These are phyloP conservation scores for Synanthedon tipuliformis DNA, from an alignment of 2,888 invertebrate genomes.

Conservation along the genomic window DNA sequence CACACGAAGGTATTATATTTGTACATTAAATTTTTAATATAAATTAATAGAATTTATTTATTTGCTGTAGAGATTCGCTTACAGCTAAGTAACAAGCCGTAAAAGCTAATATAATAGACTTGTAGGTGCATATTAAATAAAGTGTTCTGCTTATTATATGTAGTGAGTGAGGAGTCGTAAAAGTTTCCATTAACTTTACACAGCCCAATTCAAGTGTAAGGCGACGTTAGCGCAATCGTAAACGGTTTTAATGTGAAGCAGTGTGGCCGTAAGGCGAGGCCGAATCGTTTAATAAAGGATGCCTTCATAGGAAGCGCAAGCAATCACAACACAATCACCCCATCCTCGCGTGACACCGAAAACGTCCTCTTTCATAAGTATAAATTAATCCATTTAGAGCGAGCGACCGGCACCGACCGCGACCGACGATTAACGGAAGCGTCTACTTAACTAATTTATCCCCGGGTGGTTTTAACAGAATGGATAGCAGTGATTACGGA, in stretches of 20 bases:
- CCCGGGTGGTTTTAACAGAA: constrained; percentile 71
- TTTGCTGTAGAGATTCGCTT: too few relatives aligned
- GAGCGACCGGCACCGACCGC: constrained; percentile 27
- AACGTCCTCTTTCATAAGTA: constrained; percentile 69
- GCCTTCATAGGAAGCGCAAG: constrained; percentile 63
- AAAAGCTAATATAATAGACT: too few relatives aligned
- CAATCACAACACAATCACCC: constrained; percentile 68
- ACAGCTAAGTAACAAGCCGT: too few relatives aligned
- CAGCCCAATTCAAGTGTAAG: constrained; percentile 4
- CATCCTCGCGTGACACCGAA: constrained; percentile 69
- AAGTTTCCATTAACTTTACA: constrained; percentile 18
- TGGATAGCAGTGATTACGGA: constrained; percentile 71
- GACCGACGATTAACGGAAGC: constrained; percentile 70
- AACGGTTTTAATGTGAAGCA: constrained; percentile 18
- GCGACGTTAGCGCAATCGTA: constrained; percentile 8
- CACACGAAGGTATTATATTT: background rate
- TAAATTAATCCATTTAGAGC: constrained; percentile 72
- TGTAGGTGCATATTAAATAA: constrained; percentile 4
- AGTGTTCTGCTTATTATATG: constrained; percentile 5
- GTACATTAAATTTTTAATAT: background rate
- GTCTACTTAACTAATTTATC: constrained; percentile 72
- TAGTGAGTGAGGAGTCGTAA: constrained; percentile 13
- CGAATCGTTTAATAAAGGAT: constrained; percentile 49
- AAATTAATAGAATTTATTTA: background rate
- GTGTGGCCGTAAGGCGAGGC: constrained; percentile 13